phyloP scores from a whole-genome alignment of 2,113 vertebrate genomes.

The Actinemys pallida region DNA sequence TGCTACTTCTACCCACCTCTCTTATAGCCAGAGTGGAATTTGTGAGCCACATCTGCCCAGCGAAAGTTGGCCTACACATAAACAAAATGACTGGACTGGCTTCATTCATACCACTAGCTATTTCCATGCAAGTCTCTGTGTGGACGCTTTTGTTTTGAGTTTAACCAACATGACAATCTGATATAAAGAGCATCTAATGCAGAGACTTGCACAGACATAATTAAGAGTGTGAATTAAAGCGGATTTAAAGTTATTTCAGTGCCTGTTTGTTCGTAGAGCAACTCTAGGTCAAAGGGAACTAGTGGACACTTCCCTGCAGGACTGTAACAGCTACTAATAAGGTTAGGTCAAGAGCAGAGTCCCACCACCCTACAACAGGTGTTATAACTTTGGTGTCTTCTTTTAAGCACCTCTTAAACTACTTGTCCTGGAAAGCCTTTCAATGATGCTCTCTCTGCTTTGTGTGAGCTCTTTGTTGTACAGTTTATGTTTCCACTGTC shows the following conservation, averaged over 20 bases:
- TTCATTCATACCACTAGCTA: neutral
- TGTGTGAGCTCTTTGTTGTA: neutral
- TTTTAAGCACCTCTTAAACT: neutral
- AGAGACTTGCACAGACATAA: neutral
- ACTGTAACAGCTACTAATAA: neutral
- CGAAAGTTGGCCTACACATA: accelerated
- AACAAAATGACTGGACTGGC: neutral
- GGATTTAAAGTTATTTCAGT: neutral
- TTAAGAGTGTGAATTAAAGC: neutral
- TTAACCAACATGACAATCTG: neutral
- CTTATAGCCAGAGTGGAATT: neutral
- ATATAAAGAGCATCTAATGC: neutral
- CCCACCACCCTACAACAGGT: neutral
- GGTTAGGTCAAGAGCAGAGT: neutral
- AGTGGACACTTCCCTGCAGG: neutral
- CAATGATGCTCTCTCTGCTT: neutral
- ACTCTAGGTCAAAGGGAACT: neutral
- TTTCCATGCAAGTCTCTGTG: neutral
- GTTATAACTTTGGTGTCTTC: accelerated
- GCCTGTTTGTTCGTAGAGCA: neutral
- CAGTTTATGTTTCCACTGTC: neutral
- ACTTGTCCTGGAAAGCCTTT: neutral
- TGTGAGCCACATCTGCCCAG: neutral
- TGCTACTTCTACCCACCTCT: neutral
- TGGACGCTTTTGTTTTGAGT: neutral